These are phyloP conservation scores for Phataginus tricuspis DNA, from an alignment of 2,797 vertebrate genomes.

Conservation along the genomic window DNA sequence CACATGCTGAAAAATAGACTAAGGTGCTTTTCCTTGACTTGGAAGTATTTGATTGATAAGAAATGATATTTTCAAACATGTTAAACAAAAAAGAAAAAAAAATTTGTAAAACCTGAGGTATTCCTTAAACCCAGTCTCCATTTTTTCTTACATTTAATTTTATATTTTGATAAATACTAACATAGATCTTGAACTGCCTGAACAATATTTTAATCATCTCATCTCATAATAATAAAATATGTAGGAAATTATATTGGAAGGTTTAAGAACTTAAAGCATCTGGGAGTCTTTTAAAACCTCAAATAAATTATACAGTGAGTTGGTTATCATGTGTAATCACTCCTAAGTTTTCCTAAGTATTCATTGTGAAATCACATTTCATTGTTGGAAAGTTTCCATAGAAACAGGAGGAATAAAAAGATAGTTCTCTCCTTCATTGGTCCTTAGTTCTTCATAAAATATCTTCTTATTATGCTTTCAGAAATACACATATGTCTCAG, in stretches of 20 bases:
- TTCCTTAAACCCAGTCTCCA: neutral
- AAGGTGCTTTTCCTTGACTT: neutral
- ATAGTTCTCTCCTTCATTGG: neutral
- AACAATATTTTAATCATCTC: neutral
- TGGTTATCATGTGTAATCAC: neutral
- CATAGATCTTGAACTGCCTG: neutral
- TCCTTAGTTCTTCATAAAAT: neutral
- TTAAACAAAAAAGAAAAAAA: neutral
- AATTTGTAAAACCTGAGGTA: neutral
- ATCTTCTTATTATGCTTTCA: neutral
- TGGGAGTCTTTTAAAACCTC: constrained; percentile 21
- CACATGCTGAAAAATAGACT: neutral
- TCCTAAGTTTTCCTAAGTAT: neutral
- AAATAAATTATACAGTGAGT: neutral
- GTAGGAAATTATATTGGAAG: constrained; percentile 32
- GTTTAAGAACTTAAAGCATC: neutral
- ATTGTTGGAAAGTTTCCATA: constrained; percentile 29
- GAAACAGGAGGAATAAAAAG: neutral
- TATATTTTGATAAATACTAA: neutral
- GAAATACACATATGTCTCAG: neutral
- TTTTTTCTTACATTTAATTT: neutral
- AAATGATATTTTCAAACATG: neutral
- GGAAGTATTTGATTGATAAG: neutral
- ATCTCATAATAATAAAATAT: neutral
- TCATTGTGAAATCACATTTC: neutral